Conservation (phyloP, 2,797 vertebrate species). For the Mormyrus hasselquistii region DNA sequence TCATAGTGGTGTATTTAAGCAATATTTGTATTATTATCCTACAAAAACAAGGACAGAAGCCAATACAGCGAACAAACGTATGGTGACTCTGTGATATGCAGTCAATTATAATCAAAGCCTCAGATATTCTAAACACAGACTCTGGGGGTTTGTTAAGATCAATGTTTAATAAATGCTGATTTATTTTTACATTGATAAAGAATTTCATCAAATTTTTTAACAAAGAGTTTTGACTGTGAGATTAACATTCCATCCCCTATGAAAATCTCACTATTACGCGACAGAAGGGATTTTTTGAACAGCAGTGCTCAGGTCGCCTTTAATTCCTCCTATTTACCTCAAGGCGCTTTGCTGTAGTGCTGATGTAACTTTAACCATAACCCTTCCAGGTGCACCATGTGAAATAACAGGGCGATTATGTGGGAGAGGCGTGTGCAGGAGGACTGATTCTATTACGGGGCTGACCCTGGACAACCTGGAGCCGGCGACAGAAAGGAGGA, state of each 20-base stretch:
- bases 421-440: neutral
- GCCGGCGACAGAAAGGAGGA: neutral
- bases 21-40: neutral
- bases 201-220: neutral
- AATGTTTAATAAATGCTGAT: neutral
- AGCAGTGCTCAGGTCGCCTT: neutral
- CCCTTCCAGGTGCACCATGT: neutral
- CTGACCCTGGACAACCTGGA: neutral
- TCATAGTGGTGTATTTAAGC: neutral
- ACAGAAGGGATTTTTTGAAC: neutral
- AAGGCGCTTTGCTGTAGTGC: neutral
- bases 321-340: neutral
- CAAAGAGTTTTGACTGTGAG: neutral
- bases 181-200: neutral
- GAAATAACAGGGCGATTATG: neutral
- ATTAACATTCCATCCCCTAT: neutral
- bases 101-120: neutral
- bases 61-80: neutral
- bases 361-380: neutral
- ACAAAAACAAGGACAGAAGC: too few relatives aligned
- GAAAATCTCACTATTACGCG: neutral
- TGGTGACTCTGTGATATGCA: neutral
- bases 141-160: neutral
- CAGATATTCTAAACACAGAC: neutral
- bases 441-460: neutral